Evolutionary conservation across 2,888 invertebrate species (phyloP).

Genomic region (Agrotis clavis): DNA sequence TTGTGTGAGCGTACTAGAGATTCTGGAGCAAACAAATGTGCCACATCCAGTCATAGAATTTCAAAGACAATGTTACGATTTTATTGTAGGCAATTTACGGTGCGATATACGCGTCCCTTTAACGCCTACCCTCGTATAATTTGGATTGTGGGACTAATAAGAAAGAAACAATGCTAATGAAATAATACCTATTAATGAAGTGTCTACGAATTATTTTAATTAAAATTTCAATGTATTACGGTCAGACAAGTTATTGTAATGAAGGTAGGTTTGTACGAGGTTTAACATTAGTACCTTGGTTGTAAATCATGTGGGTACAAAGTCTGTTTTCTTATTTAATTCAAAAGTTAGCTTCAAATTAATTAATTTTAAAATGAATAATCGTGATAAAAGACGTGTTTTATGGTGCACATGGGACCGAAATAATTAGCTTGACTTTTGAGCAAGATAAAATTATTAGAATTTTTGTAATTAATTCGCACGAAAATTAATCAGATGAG

Average conservation of each 20-base stretch:
- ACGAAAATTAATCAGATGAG: constrained; percentile 13
- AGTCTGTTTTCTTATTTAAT: not conserved
- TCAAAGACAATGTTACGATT: constrained; percentile 79
- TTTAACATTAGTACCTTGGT: constrained; percentile 12
- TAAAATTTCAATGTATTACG: constrained; percentile 63
- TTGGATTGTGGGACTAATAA: constrained; percentile 84
- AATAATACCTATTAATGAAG: constrained; percentile 79
- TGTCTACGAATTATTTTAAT: constrained; percentile 70
- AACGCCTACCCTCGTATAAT: constrained; percentile 86
- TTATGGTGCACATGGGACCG: constrained; percentile 16
- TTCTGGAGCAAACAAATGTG: not conserved
- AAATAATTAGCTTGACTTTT: constrained; percentile 8
- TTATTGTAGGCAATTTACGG: constrained; percentile 88
- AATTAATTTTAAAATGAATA: constrained; percentile 3
- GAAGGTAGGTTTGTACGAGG: constrained; percentile 23
- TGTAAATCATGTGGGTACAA: constrained; percentile 1
- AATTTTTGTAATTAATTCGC: constrained; percentile 24
- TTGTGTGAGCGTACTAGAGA: not conserved
- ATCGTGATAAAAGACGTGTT: not conserved
- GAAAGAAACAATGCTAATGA: constrained; percentile 85
- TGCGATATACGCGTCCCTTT: constrained; percentile 85
- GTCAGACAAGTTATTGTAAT: constrained; percentile 55
- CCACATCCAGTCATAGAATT: constrained; percentile 69
- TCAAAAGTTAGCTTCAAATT: not conserved
- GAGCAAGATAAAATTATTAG: not conserved